Evolutionary conservation across 2,113 vertebrate species (phyloP).

Genomic region (Chaenocephalus aceratus): DNA sequence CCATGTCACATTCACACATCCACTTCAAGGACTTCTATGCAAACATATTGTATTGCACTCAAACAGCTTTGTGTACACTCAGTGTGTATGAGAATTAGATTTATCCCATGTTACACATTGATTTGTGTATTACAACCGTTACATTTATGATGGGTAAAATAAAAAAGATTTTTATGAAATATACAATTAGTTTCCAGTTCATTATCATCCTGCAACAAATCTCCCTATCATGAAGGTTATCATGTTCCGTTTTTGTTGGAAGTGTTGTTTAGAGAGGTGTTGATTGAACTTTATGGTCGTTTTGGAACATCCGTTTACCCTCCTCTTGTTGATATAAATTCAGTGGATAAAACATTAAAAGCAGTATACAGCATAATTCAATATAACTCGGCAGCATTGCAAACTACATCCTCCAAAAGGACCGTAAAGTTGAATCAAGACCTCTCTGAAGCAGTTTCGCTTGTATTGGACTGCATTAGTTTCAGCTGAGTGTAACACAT

Average conservation of each 20-base stretch:
- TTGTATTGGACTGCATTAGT: slow-evolving; percentile 25
- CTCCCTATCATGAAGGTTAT: no score
- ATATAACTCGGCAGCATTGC: not conserved
- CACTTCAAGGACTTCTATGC: slow-evolving; percentile 21
- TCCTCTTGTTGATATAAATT: not conserved
- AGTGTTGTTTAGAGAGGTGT: not conserved
- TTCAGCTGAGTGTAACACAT: slow-evolving; percentile 12
- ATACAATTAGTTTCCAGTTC: not conserved
- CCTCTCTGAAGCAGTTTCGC: slow-evolving; percentile 2
- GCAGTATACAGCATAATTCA: not conserved
- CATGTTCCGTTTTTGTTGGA: not conserved
- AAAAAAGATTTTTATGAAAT: not conserved
- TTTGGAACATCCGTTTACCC: not conserved
- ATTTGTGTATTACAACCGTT: slow-evolving; percentile 1
- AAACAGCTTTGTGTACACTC: slow-evolving; percentile 14
- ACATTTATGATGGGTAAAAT: not conserved
- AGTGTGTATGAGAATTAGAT: not conserved
- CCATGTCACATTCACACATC: slow-evolving; percentile 17
- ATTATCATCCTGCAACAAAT: not conserved
- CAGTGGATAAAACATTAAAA: not conserved
- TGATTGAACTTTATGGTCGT: not conserved
- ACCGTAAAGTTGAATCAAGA: slow-evolving; percentile 4
- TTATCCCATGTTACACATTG: slow-evolving; percentile 1
- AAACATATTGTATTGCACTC: slow-evolving; percentile 22
- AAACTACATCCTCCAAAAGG: not conserved